Evolutionary conservation across 1,140 invertebrate genomes (phyloP), one percentile per base, ranked within the genome.

Genomic region (Hetaerina americana): DNA sequence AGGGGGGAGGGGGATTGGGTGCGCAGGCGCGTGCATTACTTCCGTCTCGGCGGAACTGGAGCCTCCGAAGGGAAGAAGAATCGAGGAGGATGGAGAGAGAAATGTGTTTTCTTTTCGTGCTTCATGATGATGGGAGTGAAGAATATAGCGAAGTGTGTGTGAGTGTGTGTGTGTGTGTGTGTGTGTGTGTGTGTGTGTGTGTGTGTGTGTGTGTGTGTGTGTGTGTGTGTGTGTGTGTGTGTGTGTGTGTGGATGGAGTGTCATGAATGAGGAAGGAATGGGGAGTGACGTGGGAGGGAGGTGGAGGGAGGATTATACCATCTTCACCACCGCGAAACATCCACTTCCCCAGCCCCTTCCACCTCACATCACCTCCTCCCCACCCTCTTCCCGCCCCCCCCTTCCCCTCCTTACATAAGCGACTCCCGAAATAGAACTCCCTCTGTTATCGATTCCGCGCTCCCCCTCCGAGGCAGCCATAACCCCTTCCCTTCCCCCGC

Each of bases 181-280:
- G 40, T 57, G 40, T 57, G 40, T 57, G 40, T 57, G 40, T 57
- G 40, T 57, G 40, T 57, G 40, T 57, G 40, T 57, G 40, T 57
- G 40, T 57, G 40, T 57, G 40, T 57, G 40, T 57, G 40, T 57
- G 40, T 57, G 40, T 57, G 67, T 68, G 67, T 68, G 67, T 26
- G 67, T 68, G 18, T 26, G 67, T 26, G 18, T 26, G 67, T 18
- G 67, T 26, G 26, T n/a, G 18, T 68, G 26, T 68, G 18, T n/a
- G 18, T 68, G 26, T 26, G 67, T 68, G 67, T 68, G 67, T 68
- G 67, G n/a, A n/a, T n/a, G n/a, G n/a, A n/a, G n/a, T n/a, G n/a
- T n/a, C n/a, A n/a, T n/a, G n/a, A n/a, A n/a, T n/a, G n/a, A n/a
- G n/a, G n/a, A n/a, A n/a, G n/a, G n/a, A n/a, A n/a, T n/a, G n/a